Base-by-base conservation (phyloP, 2,113 vertebrate species). In the Nycticebus coucang region DNA sequence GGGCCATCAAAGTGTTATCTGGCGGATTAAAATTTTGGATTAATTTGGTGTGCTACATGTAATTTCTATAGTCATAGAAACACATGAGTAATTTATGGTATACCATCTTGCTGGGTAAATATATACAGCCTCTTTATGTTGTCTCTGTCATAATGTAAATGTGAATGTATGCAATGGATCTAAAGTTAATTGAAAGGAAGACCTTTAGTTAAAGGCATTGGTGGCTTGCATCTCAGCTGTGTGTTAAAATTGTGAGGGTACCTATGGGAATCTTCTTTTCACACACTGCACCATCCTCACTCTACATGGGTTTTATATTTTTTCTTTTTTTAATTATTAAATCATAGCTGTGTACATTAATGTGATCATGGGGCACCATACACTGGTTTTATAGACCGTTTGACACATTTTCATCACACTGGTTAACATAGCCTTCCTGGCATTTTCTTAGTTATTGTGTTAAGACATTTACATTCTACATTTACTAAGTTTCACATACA, bases 121-220 rank as follows among this genome's bases (percentile, higher is more conserved):
- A 17, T 24, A 64, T 50, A 62, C 19, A 87, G 28, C 19, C 60
- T 41, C 4, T 88, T 89, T 37, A 28, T 4, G 2, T 84, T 85
- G 3, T 60, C 17, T 81, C 26, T 59, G 4, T 83, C 24, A 94
- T 57, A 77, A 68, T n/a, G 30, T 68, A 55, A 82, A 64, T 71
- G 4, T 60, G 85, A 88, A 93, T 4, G 12, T 66, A 69, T 72
- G 10, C 11, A 69, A 53, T 81, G 50, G 15, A n/a, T 80, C n/a
- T 75, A 60, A 91, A 89, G 68, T 91, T 81, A 77, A 72, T n/a
- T 72, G 28, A 87, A 94, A 74, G 45, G 14, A 35, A 95, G 59
- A 84, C 18, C 2, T 11, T 26, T 57, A 53, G 7, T 59, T 19
- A 74, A 93, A 81, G 11, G 41, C 10, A 50, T n/a, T 59, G 18